Conservation (phyloP, 2,888 invertebrate genomes). For the Cephus runcator region DNA sequence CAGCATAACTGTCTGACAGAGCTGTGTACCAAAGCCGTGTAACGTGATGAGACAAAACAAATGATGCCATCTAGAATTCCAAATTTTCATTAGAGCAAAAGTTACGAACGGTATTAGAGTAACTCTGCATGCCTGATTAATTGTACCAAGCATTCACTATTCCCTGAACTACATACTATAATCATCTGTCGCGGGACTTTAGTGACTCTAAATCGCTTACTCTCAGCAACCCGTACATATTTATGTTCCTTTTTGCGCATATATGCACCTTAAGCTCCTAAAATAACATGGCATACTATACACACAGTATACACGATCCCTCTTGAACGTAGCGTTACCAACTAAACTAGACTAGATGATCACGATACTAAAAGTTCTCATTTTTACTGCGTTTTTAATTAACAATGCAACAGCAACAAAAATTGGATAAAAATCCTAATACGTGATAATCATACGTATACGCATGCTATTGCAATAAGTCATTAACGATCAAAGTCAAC, state of each 20-base stretch:
- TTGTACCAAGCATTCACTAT: neutral
- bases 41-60: neutral
- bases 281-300: neutral
- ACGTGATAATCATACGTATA: neutral
- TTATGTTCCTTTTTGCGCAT: neutral
- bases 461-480: neutral
- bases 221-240: neutral
- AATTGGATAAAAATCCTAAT: neutral
- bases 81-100: neutral
- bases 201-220: neutral
- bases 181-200: neutral
- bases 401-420: neutral
- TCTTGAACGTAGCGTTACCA: neutral
- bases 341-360: neutral
- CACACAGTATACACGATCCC: neutral
- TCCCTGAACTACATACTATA: neutral
- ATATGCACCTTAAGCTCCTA: neutral
- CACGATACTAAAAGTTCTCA: neutral
- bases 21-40: neutral
- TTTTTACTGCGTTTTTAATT: neutral
- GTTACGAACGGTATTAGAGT: neutral
- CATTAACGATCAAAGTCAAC: neutral
- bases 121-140: neutral
- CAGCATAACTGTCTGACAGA: neutral
- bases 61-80: neutral